Evolutionary conservation across 1,140 invertebrate genomes (phyloP), one percentile per base, ranked within the genome.

Genomic region (Bacillus rossius): DNA sequence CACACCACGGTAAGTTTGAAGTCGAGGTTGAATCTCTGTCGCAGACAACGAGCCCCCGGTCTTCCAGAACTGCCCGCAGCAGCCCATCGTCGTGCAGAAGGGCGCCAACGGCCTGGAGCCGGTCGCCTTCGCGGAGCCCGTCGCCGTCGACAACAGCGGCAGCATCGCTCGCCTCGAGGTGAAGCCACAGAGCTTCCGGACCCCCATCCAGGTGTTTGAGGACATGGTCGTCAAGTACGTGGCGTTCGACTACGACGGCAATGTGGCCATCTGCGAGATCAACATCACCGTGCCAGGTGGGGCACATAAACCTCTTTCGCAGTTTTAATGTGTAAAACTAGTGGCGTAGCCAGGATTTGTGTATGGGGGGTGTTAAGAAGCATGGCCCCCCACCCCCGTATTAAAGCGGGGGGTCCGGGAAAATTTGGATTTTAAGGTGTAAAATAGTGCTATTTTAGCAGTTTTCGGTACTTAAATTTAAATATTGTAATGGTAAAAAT

Each of bases 161-260:
- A 91, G 89, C 55, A 93, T 98, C 65, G 93, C 94, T 1, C 77
- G 93, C 56, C 80, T 95, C 52, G 93, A 96, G 80, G 86, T 96
- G 0, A 91, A 91, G 63, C 94, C 95, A 1, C 83, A 88, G 57
- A 91, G 90, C 62, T 97, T 98, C 73, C 87, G 83, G 68, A 94
- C 92, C 1, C 94, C 94, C 0, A 82, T 90, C 63, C 84, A 87
- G 64, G 83, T 97, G 20, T 95, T 97, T 71, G 83, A 94, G 67
- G 92, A 96, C 60, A 92, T 89, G 58, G 88, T 94, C 38, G 91
- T 98, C 0, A 91, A 96, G 79, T 98, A 98, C 67, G 86, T 95
- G 2, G 95, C 95, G 1, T 97, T 92, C 68, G 95, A 98, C 77
- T 94, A 93, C 67, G 94, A 98, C 72, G 95, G 95, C 62, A 98